phyloP scores from a whole-genome alignment of 2,888 invertebrate species.

The Sphaerophoria taeniata region DNA sequence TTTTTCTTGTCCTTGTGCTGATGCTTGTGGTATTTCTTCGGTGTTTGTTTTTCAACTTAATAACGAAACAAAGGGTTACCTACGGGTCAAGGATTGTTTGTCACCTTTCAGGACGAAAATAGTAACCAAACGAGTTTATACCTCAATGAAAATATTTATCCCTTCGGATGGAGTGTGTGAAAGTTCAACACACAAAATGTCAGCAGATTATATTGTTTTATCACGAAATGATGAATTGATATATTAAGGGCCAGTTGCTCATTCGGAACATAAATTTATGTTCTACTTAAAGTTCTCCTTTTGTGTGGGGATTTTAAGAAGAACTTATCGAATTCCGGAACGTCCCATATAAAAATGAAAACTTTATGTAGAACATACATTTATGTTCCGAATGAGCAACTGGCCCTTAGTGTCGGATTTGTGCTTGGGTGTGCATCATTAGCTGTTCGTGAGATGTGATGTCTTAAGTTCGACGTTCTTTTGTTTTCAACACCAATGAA shows the following conservation, averaged over 20 bases:
- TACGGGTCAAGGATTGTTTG: conserved; percentile 67
- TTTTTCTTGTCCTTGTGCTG: no score
- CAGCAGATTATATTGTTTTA: conserved; percentile 66
- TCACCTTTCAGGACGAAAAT: conserved; percentile 48
- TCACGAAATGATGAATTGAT: conserved; percentile 64
- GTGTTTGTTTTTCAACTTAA: conserved; percentile 59
- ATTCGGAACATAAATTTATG: no score
- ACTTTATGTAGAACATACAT: no score
- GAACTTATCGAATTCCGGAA: no score
- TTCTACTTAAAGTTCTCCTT: no score
- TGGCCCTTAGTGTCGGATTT: conserved; percentile 38
- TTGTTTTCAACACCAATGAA: conserved; percentile 43
- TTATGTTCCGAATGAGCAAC: no score
- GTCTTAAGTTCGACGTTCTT: neutral
- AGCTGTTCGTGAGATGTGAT: neutral
- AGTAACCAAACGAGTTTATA: conserved; percentile 46
- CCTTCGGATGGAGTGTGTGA: conserved; percentile 33
- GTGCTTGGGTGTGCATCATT: conserved; percentile 46
- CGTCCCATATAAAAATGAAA: no score
- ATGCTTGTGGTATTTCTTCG: conserved; percentile 34
- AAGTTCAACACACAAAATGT: conserved; percentile 66
- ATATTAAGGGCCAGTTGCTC: no score
- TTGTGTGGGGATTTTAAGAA: no score
- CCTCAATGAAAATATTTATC: conserved; percentile 58
- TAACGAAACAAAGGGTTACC: conserved; percentile 35